These are phyloP conservation scores for Agrochola litura DNA, from an alignment of 2,888 invertebrate genomes.

Conservation along the genomic window DNA sequence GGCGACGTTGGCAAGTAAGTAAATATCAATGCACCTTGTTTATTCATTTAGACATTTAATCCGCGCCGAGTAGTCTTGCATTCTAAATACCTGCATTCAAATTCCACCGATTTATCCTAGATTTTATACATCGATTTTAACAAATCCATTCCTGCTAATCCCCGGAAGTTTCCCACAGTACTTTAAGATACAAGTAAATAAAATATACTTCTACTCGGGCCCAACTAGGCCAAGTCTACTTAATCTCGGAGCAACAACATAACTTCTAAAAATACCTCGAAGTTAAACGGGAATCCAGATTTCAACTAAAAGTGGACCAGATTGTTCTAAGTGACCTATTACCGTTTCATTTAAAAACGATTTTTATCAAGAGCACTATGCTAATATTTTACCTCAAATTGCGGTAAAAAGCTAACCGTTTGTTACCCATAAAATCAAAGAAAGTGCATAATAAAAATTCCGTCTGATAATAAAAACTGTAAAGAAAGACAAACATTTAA, in stretches of 20 bases:
- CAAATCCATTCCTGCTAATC: constrained; percentile 31
- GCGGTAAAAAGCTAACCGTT: constrained; percentile 37
- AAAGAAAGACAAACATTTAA: constrained; percentile 13
- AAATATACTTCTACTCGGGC: constrained; percentile 41
- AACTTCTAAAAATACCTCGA: constrained; percentile 54
- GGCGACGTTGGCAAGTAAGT: constrained; percentile 87
- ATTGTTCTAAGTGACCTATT: constrained; percentile 35
- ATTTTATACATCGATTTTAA: constrained; percentile 19
- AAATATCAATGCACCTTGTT: constrained; percentile 74
- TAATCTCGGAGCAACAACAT: constrained; percentile 48
- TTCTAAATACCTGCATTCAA: constrained; percentile 34
- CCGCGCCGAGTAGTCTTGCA: constrained; percentile 25
- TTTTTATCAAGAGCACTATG: constrained; percentile 26
- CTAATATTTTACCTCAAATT: constrained; percentile 15
- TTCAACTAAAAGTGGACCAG: constrained; percentile 41
- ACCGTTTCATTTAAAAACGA: constrained; percentile 30
- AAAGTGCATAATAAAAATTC: constrained; percentile 19
- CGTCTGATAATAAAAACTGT: constrained; percentile 12
- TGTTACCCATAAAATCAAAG: constrained; percentile 6
- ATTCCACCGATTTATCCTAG: constrained; percentile 9
- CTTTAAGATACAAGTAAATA: constrained; percentile 44
- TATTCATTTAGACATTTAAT: constrained; percentile 64
- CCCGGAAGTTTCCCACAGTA: constrained; percentile 28
- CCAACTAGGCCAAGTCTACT: constrained; percentile 57
- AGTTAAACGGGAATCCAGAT: constrained; percentile 51